A percentile compares a stretch with the other conserved stretches of the same genome.
Evolutionary conservation across 2,888 invertebrate genomes (phyloP).

Genomic region (Sthenelais limicola): DNA sequence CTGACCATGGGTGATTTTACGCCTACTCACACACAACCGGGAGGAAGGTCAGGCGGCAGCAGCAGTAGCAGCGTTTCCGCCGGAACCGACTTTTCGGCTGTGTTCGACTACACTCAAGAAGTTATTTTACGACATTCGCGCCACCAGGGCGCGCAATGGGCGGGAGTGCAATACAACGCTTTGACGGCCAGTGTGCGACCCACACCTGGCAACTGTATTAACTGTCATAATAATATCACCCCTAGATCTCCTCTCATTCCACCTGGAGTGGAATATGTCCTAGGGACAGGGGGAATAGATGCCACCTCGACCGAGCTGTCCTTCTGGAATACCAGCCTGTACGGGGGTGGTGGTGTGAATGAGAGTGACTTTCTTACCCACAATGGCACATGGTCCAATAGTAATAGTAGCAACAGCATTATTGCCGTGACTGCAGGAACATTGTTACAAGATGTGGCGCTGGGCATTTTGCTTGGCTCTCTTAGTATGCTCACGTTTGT

Average conservation of each 20-base stretch:
- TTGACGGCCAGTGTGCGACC: background rate
- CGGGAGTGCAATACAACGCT: background rate
- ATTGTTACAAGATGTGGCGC: constrained; percentile 54
- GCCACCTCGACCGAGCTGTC: constrained; percentile 13
- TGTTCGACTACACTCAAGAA: constrained; percentile 32
- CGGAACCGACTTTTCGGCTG: constrained; percentile 26
- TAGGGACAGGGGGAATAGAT: background rate
- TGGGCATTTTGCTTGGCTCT: constrained; percentile 71
- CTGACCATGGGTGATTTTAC: constrained; percentile 26
- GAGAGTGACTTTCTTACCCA: background rate
- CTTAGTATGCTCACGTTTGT: constrained; percentile 73
- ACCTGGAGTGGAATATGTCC: constrained; percentile 16
- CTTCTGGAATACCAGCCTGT: constrained; percentile 5
- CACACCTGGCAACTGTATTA: constrained; percentile 16
- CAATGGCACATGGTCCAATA: background rate
- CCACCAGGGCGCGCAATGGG: constrained; percentile 30
- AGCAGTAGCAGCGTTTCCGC: constrained; percentile 6
- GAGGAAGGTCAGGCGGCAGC: constrained; percentile 8
- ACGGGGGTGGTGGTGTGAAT: background rate
- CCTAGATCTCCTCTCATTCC: constrained; percentile 19
- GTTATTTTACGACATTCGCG: constrained; percentile 15
- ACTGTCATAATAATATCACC: constrained; percentile 12
- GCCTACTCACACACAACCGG: background rate
- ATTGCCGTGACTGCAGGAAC: background rate
- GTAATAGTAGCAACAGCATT: too few relatives aligned